phyloP scores from a whole-genome alignment of 2,113 vertebrate species.

The Lophochroa leadbeateri region DNA sequence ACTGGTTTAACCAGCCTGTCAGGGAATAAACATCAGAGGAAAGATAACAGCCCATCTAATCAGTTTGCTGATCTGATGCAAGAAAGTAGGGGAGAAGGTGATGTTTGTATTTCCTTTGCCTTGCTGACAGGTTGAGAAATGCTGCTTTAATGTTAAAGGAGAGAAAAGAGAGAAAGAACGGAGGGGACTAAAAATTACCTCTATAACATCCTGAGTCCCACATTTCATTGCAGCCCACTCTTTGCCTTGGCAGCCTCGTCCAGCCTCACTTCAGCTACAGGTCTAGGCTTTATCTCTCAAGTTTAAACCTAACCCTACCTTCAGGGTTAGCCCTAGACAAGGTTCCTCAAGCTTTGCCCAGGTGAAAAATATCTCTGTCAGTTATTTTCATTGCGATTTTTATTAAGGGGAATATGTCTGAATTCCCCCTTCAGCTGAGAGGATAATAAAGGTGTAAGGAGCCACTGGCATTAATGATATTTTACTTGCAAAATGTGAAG shows the following conservation, averaged over 20 bases:
- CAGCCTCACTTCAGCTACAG: neutral
- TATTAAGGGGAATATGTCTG: neutral
- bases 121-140: neutral
- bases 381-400: neutral
- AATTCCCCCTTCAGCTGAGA: neutral
- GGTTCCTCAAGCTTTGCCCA: neutral
- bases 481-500: neutral
- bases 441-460: neutral
- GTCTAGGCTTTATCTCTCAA: neutral
- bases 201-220: neutral
- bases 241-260: neutral
- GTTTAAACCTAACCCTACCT: neutral
- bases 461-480: neutral
- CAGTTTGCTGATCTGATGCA: neutral
- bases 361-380: neutral
- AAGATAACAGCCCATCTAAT: neutral
- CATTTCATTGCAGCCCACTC: fast-evolving
- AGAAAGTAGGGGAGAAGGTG: neutral
- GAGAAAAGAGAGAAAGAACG: neutral
- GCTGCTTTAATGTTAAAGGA: neutral
- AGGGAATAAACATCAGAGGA: neutral
- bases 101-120: neutral
- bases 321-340: neutral
- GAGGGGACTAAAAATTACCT: neutral
- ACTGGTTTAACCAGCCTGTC: neutral